A percentile compares a stretch with the other conserved stretches of the same genome.
Conservation (phyloP, 2,113 vertebrate genomes). For the Tachycineta bicolor region DNA sequence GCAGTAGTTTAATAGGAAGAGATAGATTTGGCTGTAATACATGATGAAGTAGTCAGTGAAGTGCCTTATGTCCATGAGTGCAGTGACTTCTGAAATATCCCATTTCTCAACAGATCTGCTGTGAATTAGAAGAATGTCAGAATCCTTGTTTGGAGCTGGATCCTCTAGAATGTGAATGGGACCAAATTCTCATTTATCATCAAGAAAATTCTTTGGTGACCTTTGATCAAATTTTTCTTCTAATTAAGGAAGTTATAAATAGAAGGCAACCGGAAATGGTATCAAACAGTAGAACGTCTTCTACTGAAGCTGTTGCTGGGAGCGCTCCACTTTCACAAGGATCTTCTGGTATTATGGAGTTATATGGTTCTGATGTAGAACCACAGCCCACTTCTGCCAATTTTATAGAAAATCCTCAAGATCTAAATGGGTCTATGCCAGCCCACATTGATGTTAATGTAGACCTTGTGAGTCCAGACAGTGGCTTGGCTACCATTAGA, state of each 20-base stretch:
- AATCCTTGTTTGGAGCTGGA: slow-evolving; percentile 83
- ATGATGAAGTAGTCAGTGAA: neutral
- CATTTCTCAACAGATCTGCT: slow-evolving; percentile 82
- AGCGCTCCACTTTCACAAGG: slow-evolving; percentile 93
- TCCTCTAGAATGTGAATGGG: slow-evolving; percentile 77
- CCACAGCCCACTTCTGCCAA: slow-evolving; percentile 78
- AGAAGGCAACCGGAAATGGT: slow-evolving; percentile 81
- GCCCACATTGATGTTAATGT: slow-evolving; percentile 80
- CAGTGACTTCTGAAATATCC: neutral
- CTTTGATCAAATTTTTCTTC: slow-evolving; percentile 80
- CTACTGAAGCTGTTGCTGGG: slow-evolving; percentile 93
- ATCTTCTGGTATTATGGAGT: slow-evolving; percentile 90
- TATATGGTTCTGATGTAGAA: slow-evolving; percentile 89
- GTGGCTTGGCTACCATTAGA: slow-evolving; percentile 90
- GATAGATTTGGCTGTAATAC: neutral
- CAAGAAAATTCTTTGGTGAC: slow-evolving; percentile 75
- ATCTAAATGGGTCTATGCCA: slow-evolving; percentile 73
- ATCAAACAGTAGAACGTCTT: slow-evolving; percentile 90
- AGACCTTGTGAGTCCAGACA: slow-evolving; percentile 92
- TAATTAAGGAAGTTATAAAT: slow-evolving; percentile 87
- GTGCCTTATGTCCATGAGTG: neutral
- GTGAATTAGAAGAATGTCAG: slow-evolving; percentile 86
- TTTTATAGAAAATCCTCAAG: slow-evolving; percentile 80
- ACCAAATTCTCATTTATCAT: slow-evolving; percentile 84
- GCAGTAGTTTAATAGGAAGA: neutral